Conservation (phyloP, 1,140 invertebrate species). For the Antheraea pernyi region DNA sequence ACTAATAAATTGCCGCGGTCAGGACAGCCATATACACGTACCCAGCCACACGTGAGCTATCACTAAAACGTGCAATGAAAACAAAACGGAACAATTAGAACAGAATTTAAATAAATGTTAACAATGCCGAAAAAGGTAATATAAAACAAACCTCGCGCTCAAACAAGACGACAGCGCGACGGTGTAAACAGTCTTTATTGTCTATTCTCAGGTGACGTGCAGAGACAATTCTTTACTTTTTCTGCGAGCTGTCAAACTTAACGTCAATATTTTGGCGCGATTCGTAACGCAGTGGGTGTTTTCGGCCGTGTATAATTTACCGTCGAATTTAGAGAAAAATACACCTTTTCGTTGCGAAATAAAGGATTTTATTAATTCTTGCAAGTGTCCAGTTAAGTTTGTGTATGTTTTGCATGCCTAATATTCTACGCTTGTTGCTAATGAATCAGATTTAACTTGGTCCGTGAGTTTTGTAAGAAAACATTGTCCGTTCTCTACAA, state of each 20-base stretch:
- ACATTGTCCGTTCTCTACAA: slow-evolving; percentile 14
- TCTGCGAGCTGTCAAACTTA: slow-evolving; percentile 59
- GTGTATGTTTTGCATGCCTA: slow-evolving; percentile 9
- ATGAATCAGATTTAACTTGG: slow-evolving; percentile 19
- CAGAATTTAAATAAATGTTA: slow-evolving; percentile 24
- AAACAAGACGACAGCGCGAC: slow-evolving; percentile 51
- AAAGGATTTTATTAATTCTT: neutral
- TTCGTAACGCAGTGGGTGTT: slow-evolving; percentile 56
- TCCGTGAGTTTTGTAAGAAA: slow-evolving; percentile 14
- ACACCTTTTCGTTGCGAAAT: neutral
- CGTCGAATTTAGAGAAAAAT: neutral
- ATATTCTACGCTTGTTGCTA: slow-evolving; percentile 18
- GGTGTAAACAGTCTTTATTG: slow-evolving; percentile 37
- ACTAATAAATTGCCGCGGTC: too few species aligned
- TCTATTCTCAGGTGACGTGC: slow-evolving; percentile 58
- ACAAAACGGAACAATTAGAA: slow-evolving; percentile 29
- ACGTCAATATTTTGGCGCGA: slow-evolving; percentile 75
- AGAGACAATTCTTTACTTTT: slow-evolving; percentile 39
- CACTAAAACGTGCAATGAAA: slow-evolving; percentile 31
- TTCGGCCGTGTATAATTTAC: neutral
- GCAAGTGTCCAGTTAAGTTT: slow-evolving; percentile 7
- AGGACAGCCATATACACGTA: neutral
- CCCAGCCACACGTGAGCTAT: slow-evolving; percentile 14
- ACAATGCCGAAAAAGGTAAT: slow-evolving; percentile 28
- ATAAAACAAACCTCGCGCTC: slow-evolving; percentile 29